Evolutionary conservation across 2,888 invertebrate species (phyloP), one percentile per base, ranked within the genome.

Genomic region (Ophion costatus): DNA sequence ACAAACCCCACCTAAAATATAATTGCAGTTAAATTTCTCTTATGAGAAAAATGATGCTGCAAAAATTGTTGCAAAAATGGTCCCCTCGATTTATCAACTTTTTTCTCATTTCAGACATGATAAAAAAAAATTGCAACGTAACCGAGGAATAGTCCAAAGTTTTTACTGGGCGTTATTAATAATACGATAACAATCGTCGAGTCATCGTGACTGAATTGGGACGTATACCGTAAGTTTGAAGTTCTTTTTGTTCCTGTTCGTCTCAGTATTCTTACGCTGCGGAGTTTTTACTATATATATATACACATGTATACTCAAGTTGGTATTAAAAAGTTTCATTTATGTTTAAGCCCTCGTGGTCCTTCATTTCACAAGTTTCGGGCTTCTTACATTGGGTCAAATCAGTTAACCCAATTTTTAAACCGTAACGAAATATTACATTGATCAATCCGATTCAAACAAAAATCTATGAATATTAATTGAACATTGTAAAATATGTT

Each of bases 121-220:
- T 5, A 10, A 57, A 76, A 69, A 67, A 77, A 79, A 56, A 24
- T 57, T 63, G 71, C 73, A 9, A 11, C 14, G 64, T 71, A 73
- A 80, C 70, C 29, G 22, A 29, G 22, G 42, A 66, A 71, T 45
- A 29, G 56, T 61, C 22, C 7, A 24, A 73, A 24, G 33, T 22
- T 63, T 29, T 73, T 56, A 14, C 24, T 24, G 56, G 24, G 61
- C 51, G 61, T 85, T 85, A 82, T 82, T 82, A 82, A 82, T 82
- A 69, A 24, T 51, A 57, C 59, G 70, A 61, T 59, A 66, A 63
- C 56, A 81, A 81, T 45, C 69, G 79, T 51, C 71, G 71, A 85
- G 79, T 85, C 82, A 85, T 71, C 76, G 45, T 29, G 71, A 76
- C 75, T 63, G 75, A 71, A 82, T 76, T 63, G 24, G 56, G 51